Base-by-base conservation (phyloP, 2,113 vertebrate species). In the Sigmodon hispidus region DNA sequence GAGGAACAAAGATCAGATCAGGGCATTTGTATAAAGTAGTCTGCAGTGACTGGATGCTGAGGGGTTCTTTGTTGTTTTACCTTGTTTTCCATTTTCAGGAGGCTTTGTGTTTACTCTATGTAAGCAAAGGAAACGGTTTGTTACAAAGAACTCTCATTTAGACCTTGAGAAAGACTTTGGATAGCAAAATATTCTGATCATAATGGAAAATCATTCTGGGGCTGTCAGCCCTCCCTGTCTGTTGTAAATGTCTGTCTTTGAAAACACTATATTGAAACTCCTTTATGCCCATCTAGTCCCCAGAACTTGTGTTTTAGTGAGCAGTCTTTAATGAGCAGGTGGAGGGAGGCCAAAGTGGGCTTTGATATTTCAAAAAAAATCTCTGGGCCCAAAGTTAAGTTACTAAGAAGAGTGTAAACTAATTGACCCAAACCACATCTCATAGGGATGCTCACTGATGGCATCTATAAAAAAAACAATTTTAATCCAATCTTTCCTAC, bases 391-490 rank as follows among this genome's bases (percentile, higher is more conserved):
- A 72, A 86, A 90, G 19, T 57, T 59, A 65, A 31, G 55, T 50
- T 77, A 48, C n/a, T 24, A 57, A 85, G 4, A 52, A 70, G 26
- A 8, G 63, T 87, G 13, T 36, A 92, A 70, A 86, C 48, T 36
- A 96, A 96, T 88, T 79, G 75, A 88, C 77, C 1, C 19, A 69
- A 89, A 45, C 13, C 48, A 50, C 17, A 21, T 43, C 55, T 83
- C n/a, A 75, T 15, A 50, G 77, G 84, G 10, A 77, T 6, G 2
- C 17, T 89, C 40, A 87, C 9, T 34, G 43, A 89, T 9, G 45
- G 22, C 85, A n/a, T 1, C 5, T n/a, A 63, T 36, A 55, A 57
- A 31, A 90, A 87, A 95, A 96, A 93, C 97, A 96, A 93, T 97
- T 96, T 96, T 95, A 98, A 97, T 91, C 0, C 10, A 24, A 50